Evolutionary conservation across 1,140 invertebrate species (phyloP), one percentile per base, ranked within the genome.

Genomic region (Akabosia matsudoensis): DNA sequence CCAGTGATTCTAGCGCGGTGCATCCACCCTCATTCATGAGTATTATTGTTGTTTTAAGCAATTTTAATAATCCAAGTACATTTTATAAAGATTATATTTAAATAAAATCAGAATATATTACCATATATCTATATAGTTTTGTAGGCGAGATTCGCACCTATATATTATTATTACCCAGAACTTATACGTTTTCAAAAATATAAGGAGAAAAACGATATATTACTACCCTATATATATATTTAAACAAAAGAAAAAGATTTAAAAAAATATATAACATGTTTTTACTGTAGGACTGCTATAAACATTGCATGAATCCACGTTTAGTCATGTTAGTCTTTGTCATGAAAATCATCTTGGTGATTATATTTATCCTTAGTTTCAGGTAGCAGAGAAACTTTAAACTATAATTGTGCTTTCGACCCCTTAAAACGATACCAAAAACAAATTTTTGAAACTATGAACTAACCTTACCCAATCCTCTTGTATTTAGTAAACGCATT

Each of bases 21-120:
- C 61, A 67, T 30, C 61, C 61, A 67, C 61, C 61, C 61, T 67
- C 61, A 67, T 30, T 31, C 24, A 67, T 67, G 61, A 67, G 61
- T 67, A 67, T 67, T 67, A 67, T 67, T 67, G 31, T 67, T 67
- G 61, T 67, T 67, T 67, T 30, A 67, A 67, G 61, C 61, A 67
- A 30, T 67, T 67, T 67, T 67, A 67, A 67, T 67, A 67, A 67
- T 67, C 61, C 61, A 67, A 30, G 31, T 67, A 67, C 61, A 67
- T 67, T 16, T 67, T 67, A 67, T 67, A 7, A 16, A 61, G 7
- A 2, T 30, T 30, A 67, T 30, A 67, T 67, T 7, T 16, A 28
- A 67, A 67, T 10, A 67, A 67, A 67, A 30, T 4, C 22, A 67
- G 28, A 30, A 61, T 61, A 61, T 61, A 61, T 61, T 61, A 14